A percentile compares a stretch with the other conserved stretches of the same genome.
These are phyloP conservation scores for Dastarcus helophoroides DNA, from an alignment of 2,888 invertebrate genomes.

Conservation along the genomic window DNA sequence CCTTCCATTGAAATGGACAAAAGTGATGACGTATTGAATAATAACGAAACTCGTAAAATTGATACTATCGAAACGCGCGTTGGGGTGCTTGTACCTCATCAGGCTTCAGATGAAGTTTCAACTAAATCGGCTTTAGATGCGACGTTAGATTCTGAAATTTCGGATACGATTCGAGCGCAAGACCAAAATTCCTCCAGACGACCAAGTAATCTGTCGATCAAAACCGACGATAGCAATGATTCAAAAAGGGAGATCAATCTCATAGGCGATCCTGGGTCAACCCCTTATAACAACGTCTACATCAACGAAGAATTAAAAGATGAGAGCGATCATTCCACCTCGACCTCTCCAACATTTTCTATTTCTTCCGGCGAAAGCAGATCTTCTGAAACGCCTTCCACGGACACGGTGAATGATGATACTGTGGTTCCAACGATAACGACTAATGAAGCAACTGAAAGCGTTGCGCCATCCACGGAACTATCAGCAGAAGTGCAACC, in stretches of 20 bases:
- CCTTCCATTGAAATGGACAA: conserved; percentile 12
- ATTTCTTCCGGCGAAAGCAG: conserved; percentile 14
- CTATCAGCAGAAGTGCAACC: conserved; percentile 1
- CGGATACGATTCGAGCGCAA: not conserved
- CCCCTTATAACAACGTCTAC: conserved; percentile 36
- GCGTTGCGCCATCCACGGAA: too few relatives aligned
- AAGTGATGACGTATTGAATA: too few relatives aligned
- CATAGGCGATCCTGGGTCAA: conserved; percentile 34
- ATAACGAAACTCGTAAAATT: too few relatives aligned
- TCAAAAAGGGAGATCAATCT: conserved; percentile 23
- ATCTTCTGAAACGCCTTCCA: conserved; percentile 19
- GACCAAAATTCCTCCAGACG: conserved; percentile 3
- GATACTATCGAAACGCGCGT: too few relatives aligned
- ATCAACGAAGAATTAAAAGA: conserved; percentile 23
- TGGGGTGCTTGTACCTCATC: too few relatives aligned
- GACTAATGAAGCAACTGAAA: too few relatives aligned
- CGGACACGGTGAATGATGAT: conserved; percentile 8
- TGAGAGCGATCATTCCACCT: conserved; percentile 2
- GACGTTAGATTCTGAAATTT: too few relatives aligned
- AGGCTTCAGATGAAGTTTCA: too few relatives aligned
- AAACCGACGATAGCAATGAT: conserved; percentile 3
- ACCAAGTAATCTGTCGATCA: conserved; percentile 4
- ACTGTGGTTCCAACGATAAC: too few relatives aligned
- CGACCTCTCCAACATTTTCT: conserved; percentile 29
- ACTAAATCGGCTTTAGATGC: too few relatives aligned